Evolutionary conservation across 2,113 vertebrate genomes (phyloP).

Genomic region (Gallinago undulata): DNA sequence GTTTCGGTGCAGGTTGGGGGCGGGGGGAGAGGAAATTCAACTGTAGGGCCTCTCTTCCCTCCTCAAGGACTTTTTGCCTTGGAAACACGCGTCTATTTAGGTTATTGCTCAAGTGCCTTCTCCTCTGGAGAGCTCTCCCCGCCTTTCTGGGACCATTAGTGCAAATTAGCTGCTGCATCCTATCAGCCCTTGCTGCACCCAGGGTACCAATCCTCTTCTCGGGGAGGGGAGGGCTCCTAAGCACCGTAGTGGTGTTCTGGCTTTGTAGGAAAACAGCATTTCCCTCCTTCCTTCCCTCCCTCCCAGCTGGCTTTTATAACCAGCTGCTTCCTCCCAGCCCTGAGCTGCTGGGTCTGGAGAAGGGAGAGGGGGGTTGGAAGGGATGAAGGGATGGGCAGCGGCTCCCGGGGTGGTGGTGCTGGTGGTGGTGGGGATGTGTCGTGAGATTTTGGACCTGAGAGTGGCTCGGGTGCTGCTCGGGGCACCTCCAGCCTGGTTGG

Average conservation of each 20-base stretch:
- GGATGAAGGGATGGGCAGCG: not conserved
- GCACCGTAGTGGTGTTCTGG: not conserved
- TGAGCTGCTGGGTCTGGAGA: not conserved
- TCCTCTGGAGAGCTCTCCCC: slow-evolving; percentile 37
- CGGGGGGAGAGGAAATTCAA: not conserved
- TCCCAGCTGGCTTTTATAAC: not conserved
- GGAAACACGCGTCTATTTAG: slow-evolving; percentile 31
- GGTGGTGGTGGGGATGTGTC: not conserved
- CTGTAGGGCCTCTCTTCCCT: slow-evolving; percentile 19
- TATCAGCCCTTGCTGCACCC: slow-evolving; percentile 13
- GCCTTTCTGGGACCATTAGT: slow-evolving; percentile 51
- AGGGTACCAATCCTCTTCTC: not conserved
- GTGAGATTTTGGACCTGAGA: not conserved
- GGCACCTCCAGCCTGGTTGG: not conserved
- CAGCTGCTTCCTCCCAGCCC: not conserved
- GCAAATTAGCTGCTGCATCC: slow-evolving; percentile 47
- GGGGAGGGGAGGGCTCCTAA: not conserved
- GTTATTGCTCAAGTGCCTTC: slow-evolving; percentile 51
- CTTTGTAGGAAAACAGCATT: not conserved
- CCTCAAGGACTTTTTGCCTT: slow-evolving; percentile 45
- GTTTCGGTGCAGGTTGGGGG: not conserved
- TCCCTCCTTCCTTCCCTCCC: not conserved
- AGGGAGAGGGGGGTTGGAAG: not conserved
- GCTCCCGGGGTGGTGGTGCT: not conserved
- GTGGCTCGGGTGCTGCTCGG: accelerated